Evolutionary conservation across 2,113 vertebrate genomes (phyloP), one percentile per base, ranked within the genome.

Genomic region (Cephalopterus ornatus): DNA sequence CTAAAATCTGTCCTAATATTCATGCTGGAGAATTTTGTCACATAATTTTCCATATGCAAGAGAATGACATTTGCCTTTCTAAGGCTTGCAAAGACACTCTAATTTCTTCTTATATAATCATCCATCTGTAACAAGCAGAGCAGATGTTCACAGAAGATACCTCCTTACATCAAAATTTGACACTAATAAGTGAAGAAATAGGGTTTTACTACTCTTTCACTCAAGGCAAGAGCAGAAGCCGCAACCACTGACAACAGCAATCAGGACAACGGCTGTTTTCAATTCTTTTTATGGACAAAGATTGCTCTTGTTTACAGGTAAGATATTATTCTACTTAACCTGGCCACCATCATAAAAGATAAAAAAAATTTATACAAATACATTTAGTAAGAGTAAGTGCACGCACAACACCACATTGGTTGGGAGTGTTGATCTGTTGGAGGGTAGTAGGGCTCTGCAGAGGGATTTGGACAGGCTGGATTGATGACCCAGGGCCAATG

Each of bases 401-500:
- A 67, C 23, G 59, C 44, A 59, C 22, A 52, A 6, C 27, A 81
- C 15, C 33, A 66, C 42, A 44, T 9, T 58, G 14, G 32, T 22
- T 19, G 21, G 42, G 15, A 52, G 12, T 44, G 6, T 52, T 20
- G 33, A 59, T 37, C 37, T 66, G 12, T 39, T 24, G 15, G 14
- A 74, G 27, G 18, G 27, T 23, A 32, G 52, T 10, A 16, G 8
- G 7, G 15, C 7, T 49, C 58, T 79, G 5, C 39, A 79, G n/a
- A 63, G 49, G 24, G 24, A n/a, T 41, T 49, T 72, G 66, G 41
- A 49, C 26, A 49, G 9, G 7, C 33, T 74, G 61, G 19, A 67
- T 6, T 4, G 3, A 15, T 50, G 44, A 22, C 5, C 32, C 27
- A 37, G 52, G 9, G 37, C 8, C 37, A 37, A 1, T 2, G 14